phyloP scores from a whole-genome alignment of 2,797 vertebrate species.

The Oreortyx pictus region DNA sequence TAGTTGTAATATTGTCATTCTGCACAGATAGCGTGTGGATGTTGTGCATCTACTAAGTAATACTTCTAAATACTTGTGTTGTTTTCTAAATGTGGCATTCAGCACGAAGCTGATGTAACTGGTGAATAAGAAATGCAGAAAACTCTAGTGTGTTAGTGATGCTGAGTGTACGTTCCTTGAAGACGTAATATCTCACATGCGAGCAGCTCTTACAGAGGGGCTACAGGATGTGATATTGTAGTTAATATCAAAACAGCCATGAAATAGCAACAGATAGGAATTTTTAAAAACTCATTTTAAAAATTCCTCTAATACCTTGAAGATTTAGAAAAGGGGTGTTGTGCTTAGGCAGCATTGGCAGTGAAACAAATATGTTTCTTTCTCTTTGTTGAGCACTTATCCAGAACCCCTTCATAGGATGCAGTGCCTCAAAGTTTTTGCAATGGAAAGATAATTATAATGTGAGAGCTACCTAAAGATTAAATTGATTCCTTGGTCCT shows the following conservation, averaged over 20 bases:
- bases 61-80: background rate
- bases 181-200: background rate
- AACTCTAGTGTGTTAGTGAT: background rate
- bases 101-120: background rate
- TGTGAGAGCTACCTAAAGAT: background rate
- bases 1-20: accelerated
- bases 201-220: background rate
- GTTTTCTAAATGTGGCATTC: accelerated
- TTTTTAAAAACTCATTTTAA: background rate
- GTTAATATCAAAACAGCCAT: background rate
- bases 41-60: background rate
- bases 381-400: background rate
- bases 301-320: background rate
- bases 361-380: background rate
- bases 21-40: too few relatives aligned
- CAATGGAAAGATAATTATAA: background rate
- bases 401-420: background rate
- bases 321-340: background rate
- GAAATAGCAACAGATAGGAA: background rate
- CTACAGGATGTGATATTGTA: background rate
- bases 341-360: background rate
- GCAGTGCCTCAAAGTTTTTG: background rate
- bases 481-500: background rate
- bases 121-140: background rate
- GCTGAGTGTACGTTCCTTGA: background rate